A percentile compares a stretch with the other conserved stretches of the same genome.
Conservation (phyloP, 2,888 invertebrate species). For the Macrosoma leucophasiata region DNA sequence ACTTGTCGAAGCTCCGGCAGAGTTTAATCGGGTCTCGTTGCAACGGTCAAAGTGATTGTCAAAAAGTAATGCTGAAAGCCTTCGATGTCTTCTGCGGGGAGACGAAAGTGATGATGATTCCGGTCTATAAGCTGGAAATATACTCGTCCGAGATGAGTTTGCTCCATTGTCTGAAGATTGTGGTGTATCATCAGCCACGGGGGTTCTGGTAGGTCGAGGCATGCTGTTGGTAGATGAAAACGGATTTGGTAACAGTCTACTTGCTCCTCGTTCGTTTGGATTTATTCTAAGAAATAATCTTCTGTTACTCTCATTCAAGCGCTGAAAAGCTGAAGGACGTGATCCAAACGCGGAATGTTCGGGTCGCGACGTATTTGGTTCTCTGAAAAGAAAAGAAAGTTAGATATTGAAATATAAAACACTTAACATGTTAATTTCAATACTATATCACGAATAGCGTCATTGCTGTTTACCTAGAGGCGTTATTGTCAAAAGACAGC, state of each 20-base stretch:
- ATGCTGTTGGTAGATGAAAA: constrained; percentile 47
- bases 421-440: not conserved
- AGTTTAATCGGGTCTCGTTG: too few relatives aligned
- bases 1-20: too few relatives aligned
- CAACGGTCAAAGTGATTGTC: constrained; percentile 15
- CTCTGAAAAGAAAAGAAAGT: constrained; percentile 35
- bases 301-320: constrained; percentile 41
- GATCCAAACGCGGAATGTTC: constrained; percentile 53
- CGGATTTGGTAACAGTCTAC: constrained; percentile 56
- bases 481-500: constrained; percentile 48
- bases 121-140: constrained; percentile 48
- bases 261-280: constrained; percentile 44
- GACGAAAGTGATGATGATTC: constrained; percentile 31
- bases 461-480: constrained; percentile 34
- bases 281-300: constrained; percentile 46
- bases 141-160: constrained; percentile 56
- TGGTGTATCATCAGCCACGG: constrained; percentile 29
- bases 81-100: constrained; percentile 20
- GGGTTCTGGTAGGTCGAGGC: constrained; percentile 34
- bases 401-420: constrained; percentile 3
- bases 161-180: constrained; percentile 29
- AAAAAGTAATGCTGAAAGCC: constrained; percentile 18
- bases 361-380: constrained; percentile 35
- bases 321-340: constrained; percentile 61
- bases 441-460: not conserved